A percentile compares a stretch with the other conserved stretches of the same genome.
phyloP scores from a whole-genome alignment of 2,888 invertebrate genomes.

The Polydesmus complanatus region DNA sequence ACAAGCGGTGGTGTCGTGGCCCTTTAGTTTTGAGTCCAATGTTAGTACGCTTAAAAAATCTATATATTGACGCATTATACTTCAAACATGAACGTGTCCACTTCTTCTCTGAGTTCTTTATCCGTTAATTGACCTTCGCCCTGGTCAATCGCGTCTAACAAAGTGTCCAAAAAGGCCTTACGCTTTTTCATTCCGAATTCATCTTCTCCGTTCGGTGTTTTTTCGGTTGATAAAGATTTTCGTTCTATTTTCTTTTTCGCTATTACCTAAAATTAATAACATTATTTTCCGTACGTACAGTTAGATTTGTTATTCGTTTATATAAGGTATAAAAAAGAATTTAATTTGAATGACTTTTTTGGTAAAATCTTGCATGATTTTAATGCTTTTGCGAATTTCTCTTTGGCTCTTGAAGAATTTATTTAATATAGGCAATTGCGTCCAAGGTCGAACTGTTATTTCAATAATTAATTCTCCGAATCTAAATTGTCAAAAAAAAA shows the following conservation, averaged over 20 bases:
- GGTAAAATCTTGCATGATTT: neutral
- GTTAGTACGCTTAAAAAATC: too few relatives aligned
- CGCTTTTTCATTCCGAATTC: constrained; percentile 45
- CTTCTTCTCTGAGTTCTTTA: constrained; percentile 38
- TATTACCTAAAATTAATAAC: neutral
- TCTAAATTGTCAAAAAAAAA: too few relatives aligned
- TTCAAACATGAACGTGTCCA: constrained; percentile 42
- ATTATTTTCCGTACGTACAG: neutral
- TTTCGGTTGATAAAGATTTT: too few relatives aligned
- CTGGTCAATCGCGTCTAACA: constrained; percentile 61
- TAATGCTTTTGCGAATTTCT: neutral
- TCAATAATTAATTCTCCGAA: neutral
- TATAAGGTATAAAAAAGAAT: neutral
- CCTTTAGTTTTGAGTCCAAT: too few relatives aligned
- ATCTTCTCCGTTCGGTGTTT: too few relatives aligned
- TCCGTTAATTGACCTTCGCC: constrained; percentile 40
- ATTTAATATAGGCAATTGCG: neutral
- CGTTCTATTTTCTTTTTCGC: neutral
- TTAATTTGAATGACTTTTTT: neutral
- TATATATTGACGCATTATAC: too few relatives aligned
- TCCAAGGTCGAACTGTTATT: neutral
- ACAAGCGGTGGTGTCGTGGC: constrained; percentile 24
- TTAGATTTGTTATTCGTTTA: neutral
- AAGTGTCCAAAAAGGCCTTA: constrained; percentile 71
- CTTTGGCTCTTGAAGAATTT: neutral